Evolutionary conservation across 2,888 invertebrate species (phyloP).

Genomic region (Sinodicranocentrus sp.): DNA sequence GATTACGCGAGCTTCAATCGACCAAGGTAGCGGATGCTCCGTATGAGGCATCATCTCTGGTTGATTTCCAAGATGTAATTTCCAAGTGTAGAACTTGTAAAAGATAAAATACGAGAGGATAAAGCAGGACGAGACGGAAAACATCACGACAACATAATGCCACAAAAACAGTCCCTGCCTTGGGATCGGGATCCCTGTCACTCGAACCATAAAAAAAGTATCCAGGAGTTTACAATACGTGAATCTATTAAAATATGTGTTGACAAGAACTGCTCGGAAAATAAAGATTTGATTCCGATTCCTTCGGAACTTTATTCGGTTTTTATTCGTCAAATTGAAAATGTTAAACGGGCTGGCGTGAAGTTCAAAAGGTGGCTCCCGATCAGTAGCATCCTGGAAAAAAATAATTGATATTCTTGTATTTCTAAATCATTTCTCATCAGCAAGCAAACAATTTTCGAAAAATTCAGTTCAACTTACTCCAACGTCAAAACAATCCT

Average conservation of each 20-base stretch:
- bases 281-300: constrained; percentile 71
- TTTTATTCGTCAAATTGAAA: constrained; percentile 67
- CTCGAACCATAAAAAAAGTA: constrained; percentile 69
- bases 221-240: constrained; percentile 71
- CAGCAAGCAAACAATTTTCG: background rate
- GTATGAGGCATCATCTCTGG: no score
- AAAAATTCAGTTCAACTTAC: constrained; percentile 22
- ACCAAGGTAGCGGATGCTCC: no score
- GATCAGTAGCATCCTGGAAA: background rate
- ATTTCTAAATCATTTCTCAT: background rate
- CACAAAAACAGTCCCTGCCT: constrained; percentile 57
- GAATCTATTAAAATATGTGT: constrained; percentile 72
- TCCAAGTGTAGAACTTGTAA: constrained; percentile 65
- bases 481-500: constrained; percentile 59
- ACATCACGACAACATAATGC: constrained; percentile 52
- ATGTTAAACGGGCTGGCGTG: constrained; percentile 23
- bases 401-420: background rate
- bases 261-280: constrained; percentile 71
- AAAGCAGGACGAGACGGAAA: constrained; percentile 53
- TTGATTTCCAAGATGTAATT: constrained; percentile 36
- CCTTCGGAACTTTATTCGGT: constrained; percentile 59
- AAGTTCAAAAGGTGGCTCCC: constrained; percentile 37
- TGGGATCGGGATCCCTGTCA: constrained; percentile 68
- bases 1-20: no score
- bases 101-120: constrained; percentile 67